These are phyloP conservation scores for Cuniculus paca DNA, from an alignment of 2,797 vertebrate species.

Conservation along the genomic window DNA sequence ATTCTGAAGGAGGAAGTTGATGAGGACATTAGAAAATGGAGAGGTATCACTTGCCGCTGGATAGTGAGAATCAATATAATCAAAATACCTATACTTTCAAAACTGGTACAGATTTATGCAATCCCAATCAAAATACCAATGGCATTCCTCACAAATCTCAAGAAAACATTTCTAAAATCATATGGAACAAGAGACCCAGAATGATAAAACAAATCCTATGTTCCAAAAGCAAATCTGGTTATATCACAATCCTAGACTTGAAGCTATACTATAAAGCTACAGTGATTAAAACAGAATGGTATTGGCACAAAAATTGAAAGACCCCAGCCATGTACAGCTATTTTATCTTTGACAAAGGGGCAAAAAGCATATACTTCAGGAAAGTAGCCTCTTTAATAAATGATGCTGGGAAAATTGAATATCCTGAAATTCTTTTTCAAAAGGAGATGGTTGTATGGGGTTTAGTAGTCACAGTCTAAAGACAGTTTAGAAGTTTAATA, in stretches of 20 bases:
- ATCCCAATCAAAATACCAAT: no score
- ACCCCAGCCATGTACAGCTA: background rate
- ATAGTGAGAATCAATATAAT: background rate
- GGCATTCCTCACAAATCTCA: background rate
- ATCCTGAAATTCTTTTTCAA: slow-evolving; percentile 37
- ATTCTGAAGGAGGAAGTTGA: background rate
- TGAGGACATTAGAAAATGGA: no score
- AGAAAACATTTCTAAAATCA: background rate
- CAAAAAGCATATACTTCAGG: background rate
- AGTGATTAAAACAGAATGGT: background rate
- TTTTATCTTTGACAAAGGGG: background rate
- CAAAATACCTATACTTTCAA: background rate
- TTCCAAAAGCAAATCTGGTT: background rate
- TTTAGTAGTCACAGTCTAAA: background rate
- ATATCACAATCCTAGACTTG: background rate
- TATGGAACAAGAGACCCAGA: no score
- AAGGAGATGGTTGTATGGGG: background rate
- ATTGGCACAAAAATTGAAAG: background rate
- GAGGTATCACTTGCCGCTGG: background rate
- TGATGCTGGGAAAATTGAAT: background rate
- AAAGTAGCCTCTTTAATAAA: background rate
- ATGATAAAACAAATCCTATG: background rate
- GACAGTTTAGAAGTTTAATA: background rate
- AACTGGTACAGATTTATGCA: background rate
- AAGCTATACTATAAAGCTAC: background rate